These are phyloP conservation scores for Meloidogyne floridensis DNA, from an alignment of 1,140 invertebrate genomes.

Conservation along the genomic window DNA sequence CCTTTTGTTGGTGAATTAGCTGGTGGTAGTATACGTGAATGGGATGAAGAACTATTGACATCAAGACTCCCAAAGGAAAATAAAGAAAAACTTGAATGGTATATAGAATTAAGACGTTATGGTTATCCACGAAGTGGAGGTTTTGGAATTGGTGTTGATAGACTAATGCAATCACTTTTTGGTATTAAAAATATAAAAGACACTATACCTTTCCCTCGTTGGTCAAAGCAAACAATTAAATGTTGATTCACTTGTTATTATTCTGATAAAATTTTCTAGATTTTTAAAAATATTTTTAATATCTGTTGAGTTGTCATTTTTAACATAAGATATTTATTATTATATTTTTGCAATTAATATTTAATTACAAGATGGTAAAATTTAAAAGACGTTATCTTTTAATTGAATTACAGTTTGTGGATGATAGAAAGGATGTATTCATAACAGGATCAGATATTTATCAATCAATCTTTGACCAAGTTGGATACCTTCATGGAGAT, in stretches of 20 bases:
- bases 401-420: constrained; percentile 25
- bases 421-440: constrained; percentile 12
- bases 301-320: too few relatives aligned
- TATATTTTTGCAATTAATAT: too few relatives aligned
- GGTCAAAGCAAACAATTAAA: constrained; percentile 67
- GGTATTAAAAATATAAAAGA: constrained; percentile 86
- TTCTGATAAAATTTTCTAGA: not conserved
- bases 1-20: constrained; percentile 86
- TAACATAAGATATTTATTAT: too few relatives aligned
- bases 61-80: not conserved
- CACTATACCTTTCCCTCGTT: constrained; percentile 88
- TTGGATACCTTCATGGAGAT: constrained; percentile 35
- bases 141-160: constrained; percentile 92
- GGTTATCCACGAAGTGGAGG: constrained; percentile 86
- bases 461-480: constrained; percentile 30
- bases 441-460: constrained; percentile 26
- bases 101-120: constrained; percentile 84
- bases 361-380: constrained; percentile 20
- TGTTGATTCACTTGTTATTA: not conserved
- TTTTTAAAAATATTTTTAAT: not conserved
- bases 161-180: constrained; percentile 81
- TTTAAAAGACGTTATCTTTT: constrained; percentile 32
- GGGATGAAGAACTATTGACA: constrained; percentile 72
- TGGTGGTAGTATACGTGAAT: constrained; percentile 89
- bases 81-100: constrained; percentile 69